These are phyloP conservation scores for Amblyopsis rosae DNA, from an alignment of 2,113 vertebrate species.

Conservation along the genomic window DNA sequence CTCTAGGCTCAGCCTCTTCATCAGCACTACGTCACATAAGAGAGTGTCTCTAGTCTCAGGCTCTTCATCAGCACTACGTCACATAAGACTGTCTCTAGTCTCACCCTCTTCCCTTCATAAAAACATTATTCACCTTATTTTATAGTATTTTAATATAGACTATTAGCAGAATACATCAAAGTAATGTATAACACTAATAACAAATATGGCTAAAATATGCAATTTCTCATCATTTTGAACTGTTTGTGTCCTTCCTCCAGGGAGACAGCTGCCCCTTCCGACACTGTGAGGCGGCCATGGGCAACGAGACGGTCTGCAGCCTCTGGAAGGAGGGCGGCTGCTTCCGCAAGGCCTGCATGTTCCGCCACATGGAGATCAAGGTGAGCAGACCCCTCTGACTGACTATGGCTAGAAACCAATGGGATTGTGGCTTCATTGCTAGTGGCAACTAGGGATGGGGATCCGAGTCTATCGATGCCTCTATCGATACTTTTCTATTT, in stretches of 20 bases:
- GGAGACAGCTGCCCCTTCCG: constrained; percentile 92
- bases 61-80: too few species aligned
- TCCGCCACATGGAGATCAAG: constrained; percentile 95
- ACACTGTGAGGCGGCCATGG: constrained; percentile 93
- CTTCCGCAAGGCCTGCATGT: constrained; percentile 89
- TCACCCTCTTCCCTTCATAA: too few species aligned
- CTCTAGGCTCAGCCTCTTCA: too few species aligned
- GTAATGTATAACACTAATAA: too few species aligned
- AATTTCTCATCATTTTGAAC: background rate
- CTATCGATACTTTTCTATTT: too few species aligned
- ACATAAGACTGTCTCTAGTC: too few species aligned
- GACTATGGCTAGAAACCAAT: background rate
- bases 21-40: too few species aligned
- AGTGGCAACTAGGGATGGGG: too few species aligned
- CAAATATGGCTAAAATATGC: background rate
- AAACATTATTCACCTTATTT: background rate
- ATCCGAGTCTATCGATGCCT: too few species aligned
- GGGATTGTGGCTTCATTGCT: background rate
- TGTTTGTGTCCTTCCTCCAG: constrained; percentile 57
- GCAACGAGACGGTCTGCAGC: constrained; percentile 88
- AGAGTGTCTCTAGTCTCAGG: too few species aligned
- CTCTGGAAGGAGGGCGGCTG: constrained; percentile 94
- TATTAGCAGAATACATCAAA: too few species aligned
- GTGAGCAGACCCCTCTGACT: constrained; percentile 70
- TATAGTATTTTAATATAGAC: background rate